Base-by-base conservation (phyloP, 2,797 vertebrate species). In the Liparis tanakae region DNA sequence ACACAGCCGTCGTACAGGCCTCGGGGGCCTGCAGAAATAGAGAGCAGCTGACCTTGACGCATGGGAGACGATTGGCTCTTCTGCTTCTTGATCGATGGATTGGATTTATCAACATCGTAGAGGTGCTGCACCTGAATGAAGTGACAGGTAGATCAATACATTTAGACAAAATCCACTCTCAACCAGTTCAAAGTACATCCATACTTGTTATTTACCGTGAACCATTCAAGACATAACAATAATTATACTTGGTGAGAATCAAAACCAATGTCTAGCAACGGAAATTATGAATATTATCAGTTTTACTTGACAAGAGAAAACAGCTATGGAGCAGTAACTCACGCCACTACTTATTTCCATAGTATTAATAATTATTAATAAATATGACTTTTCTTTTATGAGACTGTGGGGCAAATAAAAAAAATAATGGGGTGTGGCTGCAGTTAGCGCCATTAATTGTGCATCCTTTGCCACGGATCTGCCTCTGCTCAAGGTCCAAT, bases 61-160 rank as follows among this genome's bases (percentile, higher is more conserved):
- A 73, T 55, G 62, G 9, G 39, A 53, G 48, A 9, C 15, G 17
- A 10, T 36, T 1, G 69, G 72, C 57, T 82, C 53, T 87, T 93
- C 72, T 9, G 87, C 65, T 80, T 93, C 78, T 75, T 91, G 82
- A 43, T 89, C 0, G 22, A 34, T 4, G 67, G 46, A 7, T 55
- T 81, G 13, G 18, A 73, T 67, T 78, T 81, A 59, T 92, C 92
- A 1, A 67, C 71, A 3, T 93, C 85, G 5, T 93, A 93, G 0
- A 95, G 85, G 68, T 97, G 94, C 70, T 60, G 93, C 66, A 98
- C 95, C 97, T 98, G 8, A 48, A 54, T 15, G 0, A 20, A 54
- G 7, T 0, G n/a, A 74, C 7, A 50, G n/a, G 54, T 7, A 8
- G 48, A 36, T 48, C 14, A 0, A 17, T 3, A 17, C 2, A 48